A percentile compares a stretch with the other conserved stretches of the same genome.
Conservation (phyloP, 2,797 vertebrate genomes). For the Chelon auratus region DNA sequence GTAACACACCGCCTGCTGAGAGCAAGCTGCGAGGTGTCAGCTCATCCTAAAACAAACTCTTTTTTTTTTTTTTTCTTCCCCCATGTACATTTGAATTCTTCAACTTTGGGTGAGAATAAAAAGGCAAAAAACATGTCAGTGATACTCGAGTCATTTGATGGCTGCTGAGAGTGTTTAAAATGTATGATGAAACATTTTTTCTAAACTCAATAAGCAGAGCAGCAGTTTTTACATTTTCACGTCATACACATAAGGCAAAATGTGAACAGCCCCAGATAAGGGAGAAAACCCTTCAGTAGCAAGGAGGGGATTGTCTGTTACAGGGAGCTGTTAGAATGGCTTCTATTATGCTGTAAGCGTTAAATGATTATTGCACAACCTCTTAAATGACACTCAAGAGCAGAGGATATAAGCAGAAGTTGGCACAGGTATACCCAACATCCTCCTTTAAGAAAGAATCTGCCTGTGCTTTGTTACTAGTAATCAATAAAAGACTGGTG, state of each 20-base stretch:
- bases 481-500: constrained; percentile 49
- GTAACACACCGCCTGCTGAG: constrained; percentile 29
- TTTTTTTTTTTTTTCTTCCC: constrained; percentile 34
- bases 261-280: constrained; percentile 5
- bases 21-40: constrained; percentile 48
- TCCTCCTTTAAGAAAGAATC: constrained; percentile 47
- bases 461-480: constrained; percentile 73
- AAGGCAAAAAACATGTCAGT: not conserved
- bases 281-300: not conserved
- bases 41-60: constrained; percentile 59
- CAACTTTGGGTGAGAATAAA: constrained; percentile 14
- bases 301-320: constrained; percentile 22
- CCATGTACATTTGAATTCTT: constrained; percentile 10
- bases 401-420: constrained; percentile 45
- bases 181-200: too few relatives aligned
- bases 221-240: constrained; percentile 12
- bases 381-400: not conserved
- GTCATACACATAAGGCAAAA: constrained; percentile 24
- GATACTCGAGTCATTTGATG: constrained; percentile 30
- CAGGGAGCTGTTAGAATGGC: constrained; percentile 2
- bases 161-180: not conserved
- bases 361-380: not conserved
- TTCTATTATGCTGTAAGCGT: constrained; percentile 2
- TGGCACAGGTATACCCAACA: constrained; percentile 35
- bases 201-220: not conserved